Percentiles rank a stretch among this genome's conserved stretches.
These are phyloP conservation scores for Takifugu bimaculatus DNA, from an alignment of 2,113 vertebrate species.

Conservation along the genomic window DNA sequence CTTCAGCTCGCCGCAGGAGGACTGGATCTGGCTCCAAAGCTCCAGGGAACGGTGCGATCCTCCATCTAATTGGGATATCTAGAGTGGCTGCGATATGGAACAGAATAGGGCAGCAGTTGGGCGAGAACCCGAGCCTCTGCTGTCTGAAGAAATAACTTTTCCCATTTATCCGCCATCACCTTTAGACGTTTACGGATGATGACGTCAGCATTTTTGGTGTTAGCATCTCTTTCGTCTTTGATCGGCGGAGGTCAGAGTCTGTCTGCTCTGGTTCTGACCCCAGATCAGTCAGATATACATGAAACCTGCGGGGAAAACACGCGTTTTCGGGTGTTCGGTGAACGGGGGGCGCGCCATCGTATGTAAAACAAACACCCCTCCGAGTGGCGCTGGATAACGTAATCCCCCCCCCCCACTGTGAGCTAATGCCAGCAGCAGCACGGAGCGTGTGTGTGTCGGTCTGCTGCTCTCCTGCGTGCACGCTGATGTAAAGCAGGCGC, in stretches of 20 bases:
- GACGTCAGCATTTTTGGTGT: not conserved
- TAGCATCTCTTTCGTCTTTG: too few relatives aligned
- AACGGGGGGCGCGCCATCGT: conserved; percentile 43
- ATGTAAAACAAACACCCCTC: conserved; percentile 57
- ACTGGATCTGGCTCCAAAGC: conserved; percentile 52
- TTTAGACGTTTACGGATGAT: not conserved
- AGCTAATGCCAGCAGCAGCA: conserved; percentile 30
- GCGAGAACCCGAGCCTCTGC: not conserved
- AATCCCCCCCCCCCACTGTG: conserved; percentile 16
- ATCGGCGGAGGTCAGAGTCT: conserved; percentile 34
- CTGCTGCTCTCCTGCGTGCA: conserved; percentile 4
- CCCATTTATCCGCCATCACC: conserved; percentile 24
- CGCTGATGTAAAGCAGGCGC: conserved; percentile 33
- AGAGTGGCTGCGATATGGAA: not conserved
- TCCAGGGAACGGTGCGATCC: conserved; percentile 58
- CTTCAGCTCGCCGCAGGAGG: conserved; percentile 49
- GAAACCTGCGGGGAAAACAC: conserved; percentile 63
- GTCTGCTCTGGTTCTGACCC: conserved; percentile 67
- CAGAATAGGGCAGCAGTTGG: not conserved
- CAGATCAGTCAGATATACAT: conserved; percentile 66
- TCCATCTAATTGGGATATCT: conserved; percentile 57
- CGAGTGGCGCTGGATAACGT: conserved; percentile 24
- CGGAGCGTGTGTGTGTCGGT: conserved; percentile 18
- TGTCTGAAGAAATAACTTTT: conserved; percentile 1
- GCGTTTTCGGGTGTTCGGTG: conserved; percentile 5